phyloP scores from a whole-genome alignment of 2,888 invertebrate species.

The Meliscaeva auricollis region DNA sequence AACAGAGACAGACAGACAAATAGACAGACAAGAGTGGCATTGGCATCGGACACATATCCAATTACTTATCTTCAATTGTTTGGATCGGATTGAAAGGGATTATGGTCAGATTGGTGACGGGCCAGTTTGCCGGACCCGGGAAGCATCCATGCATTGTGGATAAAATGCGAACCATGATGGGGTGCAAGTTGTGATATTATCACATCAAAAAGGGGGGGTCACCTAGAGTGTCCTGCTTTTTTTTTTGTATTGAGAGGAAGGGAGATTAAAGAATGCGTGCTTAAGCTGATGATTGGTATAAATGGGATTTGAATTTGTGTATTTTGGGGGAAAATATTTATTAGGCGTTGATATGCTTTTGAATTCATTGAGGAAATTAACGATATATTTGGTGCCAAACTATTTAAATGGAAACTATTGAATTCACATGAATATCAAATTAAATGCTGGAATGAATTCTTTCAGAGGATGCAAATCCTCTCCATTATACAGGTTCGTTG shows the following conservation, averaged over 20 bases:
- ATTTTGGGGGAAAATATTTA: neutral
- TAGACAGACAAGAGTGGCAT: conserved; percentile 59
- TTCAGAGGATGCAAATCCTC: neutral
- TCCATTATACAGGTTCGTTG: neutral
- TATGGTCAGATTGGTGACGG: conserved; percentile 61
- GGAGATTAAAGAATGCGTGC: conserved; percentile 23
- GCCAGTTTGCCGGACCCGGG: conserved; percentile 15
- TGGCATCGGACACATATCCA: conserved; percentile 67
- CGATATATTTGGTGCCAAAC: neutral
- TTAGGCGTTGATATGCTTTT: conserved; percentile 34
- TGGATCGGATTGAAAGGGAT: conserved; percentile 66
- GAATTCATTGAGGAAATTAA: conserved; percentile 15
- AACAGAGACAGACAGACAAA: conserved; percentile 32
- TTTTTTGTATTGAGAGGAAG: neutral
- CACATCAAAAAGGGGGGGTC: neutral
- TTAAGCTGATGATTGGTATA: conserved; percentile 40
- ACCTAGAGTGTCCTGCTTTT: too few relatives aligned
- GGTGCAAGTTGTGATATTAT: conserved; percentile 27
- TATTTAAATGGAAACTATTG: conserved; percentile 1
- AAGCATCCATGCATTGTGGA: conserved; percentile 5
- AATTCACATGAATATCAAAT: neutral
- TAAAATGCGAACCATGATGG: conserved; percentile 12
- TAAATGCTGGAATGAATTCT: neutral
- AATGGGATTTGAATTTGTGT: conserved; percentile 36
- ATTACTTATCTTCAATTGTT: conserved; percentile 69